A percentile compares a stretch with the other conserved stretches of the same genome.
Evolutionary conservation across 2,113 vertebrate genomes (phyloP).

Genomic region (Phrynosoma platyrhinos): DNA sequence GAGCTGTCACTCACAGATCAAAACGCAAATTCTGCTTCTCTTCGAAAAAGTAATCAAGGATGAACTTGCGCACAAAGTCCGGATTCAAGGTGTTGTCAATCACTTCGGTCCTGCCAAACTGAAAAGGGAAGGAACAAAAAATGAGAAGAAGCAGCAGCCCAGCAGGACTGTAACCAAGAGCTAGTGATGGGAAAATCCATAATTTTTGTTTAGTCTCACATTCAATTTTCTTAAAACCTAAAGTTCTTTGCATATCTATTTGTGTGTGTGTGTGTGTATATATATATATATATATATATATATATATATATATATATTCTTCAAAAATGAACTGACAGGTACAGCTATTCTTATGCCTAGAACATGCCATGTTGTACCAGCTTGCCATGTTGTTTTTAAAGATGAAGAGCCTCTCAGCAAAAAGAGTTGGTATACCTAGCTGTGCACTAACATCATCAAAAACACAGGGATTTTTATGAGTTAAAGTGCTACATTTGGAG

Average conservation of each 20-base stretch:
- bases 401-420: not conserved
- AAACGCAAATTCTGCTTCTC: conserved; percentile 96
- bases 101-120: conserved; percentile 95
- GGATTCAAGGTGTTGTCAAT: conserved; percentile 96
- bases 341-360: not conserved
- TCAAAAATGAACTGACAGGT: not conserved
- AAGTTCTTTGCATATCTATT: not conserved
- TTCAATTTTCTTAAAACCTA: not conserved
- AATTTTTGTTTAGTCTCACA: not conserved
- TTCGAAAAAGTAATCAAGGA: conserved; percentile 95
- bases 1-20: conserved; percentile 88
- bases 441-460: too few relatives aligned
- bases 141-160: not conserved
- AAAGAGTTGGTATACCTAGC: not conserved
- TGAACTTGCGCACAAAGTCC: conserved; percentile 93
- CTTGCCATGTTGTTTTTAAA: not conserved
- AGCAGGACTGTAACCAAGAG: not conserved
- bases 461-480: too few relatives aligned
- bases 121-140: conserved; percentile 45
- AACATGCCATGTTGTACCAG: not conserved
- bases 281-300: too few relatives aligned
- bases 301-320: not conserved
- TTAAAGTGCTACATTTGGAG: too few relatives aligned
- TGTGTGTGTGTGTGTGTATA: too few relatives aligned
- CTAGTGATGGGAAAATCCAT: not conserved